A percentile compares a stretch with the other conserved stretches of the same genome.
Evolutionary conservation across 2,888 invertebrate genomes (phyloP).

Genomic region (Anarsia innoxiella): DNA sequence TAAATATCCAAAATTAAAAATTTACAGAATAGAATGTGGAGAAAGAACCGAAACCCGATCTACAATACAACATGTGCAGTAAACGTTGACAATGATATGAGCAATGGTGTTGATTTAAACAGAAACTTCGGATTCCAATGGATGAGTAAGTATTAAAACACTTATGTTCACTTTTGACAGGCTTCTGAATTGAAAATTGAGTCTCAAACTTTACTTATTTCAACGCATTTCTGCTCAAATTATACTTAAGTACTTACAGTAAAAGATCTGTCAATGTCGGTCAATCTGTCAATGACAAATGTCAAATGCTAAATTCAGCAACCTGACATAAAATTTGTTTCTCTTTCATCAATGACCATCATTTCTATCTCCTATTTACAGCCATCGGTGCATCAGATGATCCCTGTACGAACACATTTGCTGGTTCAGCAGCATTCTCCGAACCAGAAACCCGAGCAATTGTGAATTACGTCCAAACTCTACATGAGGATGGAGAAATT

Average conservation of each 20-base stretch:
- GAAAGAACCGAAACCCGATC: conserved; percentile 69
- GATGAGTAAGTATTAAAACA: conserved; percentile 59
- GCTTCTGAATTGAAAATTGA: too few species aligned
- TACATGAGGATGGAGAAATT: conserved; percentile 33
- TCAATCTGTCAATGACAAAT: too few species aligned
- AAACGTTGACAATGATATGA: conserved; percentile 40
- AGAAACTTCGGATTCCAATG: conserved; percentile 55
- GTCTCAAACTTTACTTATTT: too few species aligned
- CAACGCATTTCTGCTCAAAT: too few species aligned
- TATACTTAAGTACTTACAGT: too few species aligned
- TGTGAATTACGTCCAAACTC: conserved; percentile 37
- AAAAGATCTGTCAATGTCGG: too few species aligned
- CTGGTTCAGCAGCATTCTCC: conserved; percentile 67
- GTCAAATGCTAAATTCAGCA: too few species aligned
- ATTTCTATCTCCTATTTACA: conserved; percentile 27
- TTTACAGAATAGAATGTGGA: conserved; percentile 82
- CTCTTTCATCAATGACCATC: too few species aligned
- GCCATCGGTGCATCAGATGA: conserved; percentile 52
- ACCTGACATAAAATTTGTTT: too few species aligned
- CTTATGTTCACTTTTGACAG: too few species aligned
- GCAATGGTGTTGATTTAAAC: conserved; percentile 57
- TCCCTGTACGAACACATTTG: conserved; percentile 67
- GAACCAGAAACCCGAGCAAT: conserved; percentile 71
- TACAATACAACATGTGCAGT: conserved; percentile 29
- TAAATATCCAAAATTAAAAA: too few species aligned